Evolutionary conservation across 2,797 vertebrate genomes (phyloP).

Genomic region (Hydrolagus colliei): DNA sequence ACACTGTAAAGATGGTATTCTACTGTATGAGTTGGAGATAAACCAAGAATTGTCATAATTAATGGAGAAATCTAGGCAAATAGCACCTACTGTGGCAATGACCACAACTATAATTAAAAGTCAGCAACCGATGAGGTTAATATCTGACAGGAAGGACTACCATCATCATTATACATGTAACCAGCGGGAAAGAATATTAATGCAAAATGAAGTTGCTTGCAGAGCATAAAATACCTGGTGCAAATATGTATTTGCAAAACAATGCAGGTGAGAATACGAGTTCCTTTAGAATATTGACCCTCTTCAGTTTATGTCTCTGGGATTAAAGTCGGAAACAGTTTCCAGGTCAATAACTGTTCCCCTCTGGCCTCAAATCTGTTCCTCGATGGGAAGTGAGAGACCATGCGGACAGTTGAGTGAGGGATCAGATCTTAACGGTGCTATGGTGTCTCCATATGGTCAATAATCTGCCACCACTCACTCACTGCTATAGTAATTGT

Average conservation of each 20-base stretch:
- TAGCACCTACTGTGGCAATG: background rate
- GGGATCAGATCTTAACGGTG: too few species aligned
- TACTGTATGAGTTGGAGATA: too few species aligned
- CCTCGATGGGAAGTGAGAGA: too few species aligned
- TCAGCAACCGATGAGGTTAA: background rate
- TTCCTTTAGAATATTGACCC: background rate
- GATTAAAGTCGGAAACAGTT: background rate
- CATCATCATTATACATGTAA: background rate
- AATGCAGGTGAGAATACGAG: background rate
- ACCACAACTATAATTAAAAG: background rate
- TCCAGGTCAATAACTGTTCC: too few species aligned
- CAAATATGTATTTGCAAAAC: background rate
- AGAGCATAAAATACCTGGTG: too few species aligned
- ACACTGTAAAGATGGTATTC: too few species aligned
- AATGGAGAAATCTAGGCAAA: background rate
- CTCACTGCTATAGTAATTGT: too few species aligned
- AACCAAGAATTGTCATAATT: background rate
- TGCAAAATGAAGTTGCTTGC: background rate
- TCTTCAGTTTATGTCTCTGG: background rate
- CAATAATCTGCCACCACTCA: too few species aligned
- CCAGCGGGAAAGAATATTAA: background rate
- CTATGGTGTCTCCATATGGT: too few species aligned
- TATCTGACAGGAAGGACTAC: slow-evolving; percentile 12
- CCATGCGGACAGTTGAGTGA: too few species aligned
- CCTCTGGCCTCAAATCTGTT: too few species aligned